Evolutionary conservation across 2,888 invertebrate species (phyloP), one percentile per base, ranked within the genome.

Genomic region (Stenurella melanura): DNA sequence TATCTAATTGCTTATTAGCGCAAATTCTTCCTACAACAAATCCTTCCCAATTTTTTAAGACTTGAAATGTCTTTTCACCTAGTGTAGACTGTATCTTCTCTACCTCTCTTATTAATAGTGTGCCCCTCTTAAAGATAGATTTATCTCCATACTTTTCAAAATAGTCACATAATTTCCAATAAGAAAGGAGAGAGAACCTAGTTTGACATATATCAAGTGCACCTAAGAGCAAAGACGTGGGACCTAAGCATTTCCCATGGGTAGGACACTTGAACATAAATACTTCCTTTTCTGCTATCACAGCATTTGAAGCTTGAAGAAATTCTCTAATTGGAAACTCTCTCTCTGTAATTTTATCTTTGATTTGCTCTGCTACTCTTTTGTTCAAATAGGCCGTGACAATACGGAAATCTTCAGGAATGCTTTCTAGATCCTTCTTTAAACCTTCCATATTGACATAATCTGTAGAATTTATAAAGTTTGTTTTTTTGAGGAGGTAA

Each of bases 161-260:
- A 21, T 18, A 61, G 19, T 61, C 61, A 7, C 19, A 61, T 5
- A 61, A 19, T 18, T 12, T 18, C 61, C 61, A 61, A 19, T 61
- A 61, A 21, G 19, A 18, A 12, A 12, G 7, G 6, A 61, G 21
- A 19, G 61, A 12, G 21, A 61, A 61, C 19, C 61, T 12, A 19
- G 61, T 61, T 61, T 61, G 61, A 4, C n/a, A 9, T 18, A 61
- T 61, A 19, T 61, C 61, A 18, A 18, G 61, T 15, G 15, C 18
- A 6, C 18, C 61, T 21, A 61, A 61, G 15, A 61, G 15, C 12
- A 61, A 19, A 18, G 19, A 10, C 18, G 61, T 61, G 11, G 61
- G 61, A 7, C 61, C 61, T 12, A 61, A 7, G 19, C 6, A 61
- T 26, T 21, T 61, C 19, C 12, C 12, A 21, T 61, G 19, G 6